Evolutionary conservation across 1,140 invertebrate species (phyloP).

Genomic region (Eubasilissa regina): DNA sequence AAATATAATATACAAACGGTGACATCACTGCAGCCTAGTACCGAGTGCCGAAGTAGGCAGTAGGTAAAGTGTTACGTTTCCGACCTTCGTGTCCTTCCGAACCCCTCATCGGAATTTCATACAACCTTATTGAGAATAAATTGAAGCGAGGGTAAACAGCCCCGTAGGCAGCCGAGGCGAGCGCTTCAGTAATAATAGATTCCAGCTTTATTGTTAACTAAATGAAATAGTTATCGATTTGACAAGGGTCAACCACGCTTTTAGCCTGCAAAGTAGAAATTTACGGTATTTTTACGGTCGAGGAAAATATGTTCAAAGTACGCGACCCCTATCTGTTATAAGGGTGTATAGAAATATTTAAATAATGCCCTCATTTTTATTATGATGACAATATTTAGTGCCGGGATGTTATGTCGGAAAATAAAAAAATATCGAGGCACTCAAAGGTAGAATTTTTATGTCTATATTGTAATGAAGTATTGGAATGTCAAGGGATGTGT

Average conservation of each 20-base stretch:
- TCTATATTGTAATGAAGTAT: too few species aligned
- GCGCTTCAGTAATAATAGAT: constrained; percentile 2
- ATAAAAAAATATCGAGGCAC: too few species aligned
- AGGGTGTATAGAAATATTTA: neutral
- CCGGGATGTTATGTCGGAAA: neutral
- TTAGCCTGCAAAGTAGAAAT: neutral
- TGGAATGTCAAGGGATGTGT: too few species aligned
- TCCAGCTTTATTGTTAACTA: constrained; percentile 1
- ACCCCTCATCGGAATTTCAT: too few species aligned
- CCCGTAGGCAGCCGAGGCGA: neutral
- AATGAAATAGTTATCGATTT: constrained; percentile 30
- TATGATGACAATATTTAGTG: constrained; percentile 3
- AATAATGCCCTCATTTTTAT: neutral
- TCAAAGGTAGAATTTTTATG: too few species aligned
- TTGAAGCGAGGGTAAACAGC: too few species aligned
- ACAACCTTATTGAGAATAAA: too few species aligned
- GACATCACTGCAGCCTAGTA: too few species aligned
- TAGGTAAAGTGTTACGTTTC: too few species aligned
- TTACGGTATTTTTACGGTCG: constrained; percentile 22
- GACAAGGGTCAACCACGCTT: constrained; percentile 25
- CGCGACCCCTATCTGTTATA: neutral
- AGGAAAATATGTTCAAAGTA: constrained; percentile 2
- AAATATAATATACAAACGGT: too few species aligned
- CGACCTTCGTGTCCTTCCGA: too few species aligned
- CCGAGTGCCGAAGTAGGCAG: too few species aligned